A percentile compares a stretch with the other conserved stretches of the same genome.
These are phyloP conservation scores for Rallus crepitans DNA, from an alignment of 2,797 vertebrate genomes.

Conservation along the genomic window DNA sequence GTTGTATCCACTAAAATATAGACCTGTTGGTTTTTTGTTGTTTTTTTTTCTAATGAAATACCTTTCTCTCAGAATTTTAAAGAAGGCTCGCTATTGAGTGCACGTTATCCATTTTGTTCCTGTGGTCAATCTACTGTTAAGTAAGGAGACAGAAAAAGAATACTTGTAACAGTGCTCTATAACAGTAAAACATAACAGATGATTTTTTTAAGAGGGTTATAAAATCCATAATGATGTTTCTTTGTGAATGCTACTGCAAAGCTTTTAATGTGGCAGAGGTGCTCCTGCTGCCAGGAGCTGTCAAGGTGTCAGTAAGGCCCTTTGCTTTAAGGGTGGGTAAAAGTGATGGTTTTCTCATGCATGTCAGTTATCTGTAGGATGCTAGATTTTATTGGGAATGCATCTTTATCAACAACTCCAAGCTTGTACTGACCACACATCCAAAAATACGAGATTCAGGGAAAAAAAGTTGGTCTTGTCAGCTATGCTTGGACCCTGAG, in stretches of 20 bases:
- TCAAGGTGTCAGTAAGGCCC: background rate
- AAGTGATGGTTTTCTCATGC: fast-evolving
- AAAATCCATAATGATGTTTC: background rate
- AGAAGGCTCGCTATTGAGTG: background rate
- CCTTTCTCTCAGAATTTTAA: background rate
- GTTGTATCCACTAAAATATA: background rate
- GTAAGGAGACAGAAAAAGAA: background rate
- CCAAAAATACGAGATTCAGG: background rate
- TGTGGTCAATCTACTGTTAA: background rate
- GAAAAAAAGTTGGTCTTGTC: background rate
- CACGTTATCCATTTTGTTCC: background rate
- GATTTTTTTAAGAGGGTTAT: background rate
- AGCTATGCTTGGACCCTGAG: background rate
- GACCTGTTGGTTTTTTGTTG: too few relatives aligned
- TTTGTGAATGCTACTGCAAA: background rate
- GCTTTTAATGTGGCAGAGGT: background rate
- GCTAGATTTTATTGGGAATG: background rate
- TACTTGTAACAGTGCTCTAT: background rate
- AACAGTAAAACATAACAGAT: background rate
- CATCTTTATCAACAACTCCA: background rate
- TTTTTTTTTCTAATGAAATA: too few relatives aligned
- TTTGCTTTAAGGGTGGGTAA: background rate
- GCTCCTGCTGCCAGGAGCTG: background rate
- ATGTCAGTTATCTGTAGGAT: background rate
- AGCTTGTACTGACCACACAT: background rate